A percentile compares a stretch with the other conserved stretches of the same genome.
These are phyloP conservation scores for Nannospalax galili DNA, from an alignment of 2,113 vertebrate species.

Conservation along the genomic window DNA sequence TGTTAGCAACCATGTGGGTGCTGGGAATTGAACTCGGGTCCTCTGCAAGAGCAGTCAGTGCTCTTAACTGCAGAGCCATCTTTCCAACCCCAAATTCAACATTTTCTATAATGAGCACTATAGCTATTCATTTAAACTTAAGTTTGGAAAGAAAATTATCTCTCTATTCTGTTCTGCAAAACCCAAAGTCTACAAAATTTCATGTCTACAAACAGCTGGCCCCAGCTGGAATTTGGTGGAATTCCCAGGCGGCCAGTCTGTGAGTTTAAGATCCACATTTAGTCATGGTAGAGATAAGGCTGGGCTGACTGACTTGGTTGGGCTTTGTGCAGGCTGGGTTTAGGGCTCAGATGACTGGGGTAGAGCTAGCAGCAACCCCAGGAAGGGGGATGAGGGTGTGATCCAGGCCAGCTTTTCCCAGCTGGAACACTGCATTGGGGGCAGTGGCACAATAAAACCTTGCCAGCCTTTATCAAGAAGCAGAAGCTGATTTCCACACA, in stretches of 20 bases:
- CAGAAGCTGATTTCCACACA: not conserved
- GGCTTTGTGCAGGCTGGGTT: not conserved
- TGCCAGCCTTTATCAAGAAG: not conserved
- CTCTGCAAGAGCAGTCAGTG: too few species aligned
- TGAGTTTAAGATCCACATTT: constrained; percentile 49
- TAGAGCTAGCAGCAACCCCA: not conserved
- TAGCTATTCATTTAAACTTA: constrained; percentile 17
- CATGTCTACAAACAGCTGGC: not conserved
- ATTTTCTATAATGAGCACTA: not conserved
- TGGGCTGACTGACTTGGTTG: not conserved
- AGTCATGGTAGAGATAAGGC: constrained; percentile 56
- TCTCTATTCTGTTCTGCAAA: not conserved
- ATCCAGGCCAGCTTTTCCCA: too few species aligned
- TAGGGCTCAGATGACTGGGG: not conserved
- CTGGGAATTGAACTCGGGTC: too few species aligned
- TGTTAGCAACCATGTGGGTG: too few species aligned
- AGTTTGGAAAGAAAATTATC: not conserved
- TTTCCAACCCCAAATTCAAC: too few species aligned
- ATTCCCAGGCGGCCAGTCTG: constrained; percentile 58
- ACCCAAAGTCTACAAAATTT: not conserved
- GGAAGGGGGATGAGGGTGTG: not conserved
- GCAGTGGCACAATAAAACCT: not conserved
- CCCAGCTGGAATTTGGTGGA: constrained; percentile 53
- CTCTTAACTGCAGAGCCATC: too few species aligned
- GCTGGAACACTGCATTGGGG: not conserved